Evolutionary conservation across 2,888 invertebrate genomes (phyloP).

Genomic region (Tenthredo mesomela): DNA sequence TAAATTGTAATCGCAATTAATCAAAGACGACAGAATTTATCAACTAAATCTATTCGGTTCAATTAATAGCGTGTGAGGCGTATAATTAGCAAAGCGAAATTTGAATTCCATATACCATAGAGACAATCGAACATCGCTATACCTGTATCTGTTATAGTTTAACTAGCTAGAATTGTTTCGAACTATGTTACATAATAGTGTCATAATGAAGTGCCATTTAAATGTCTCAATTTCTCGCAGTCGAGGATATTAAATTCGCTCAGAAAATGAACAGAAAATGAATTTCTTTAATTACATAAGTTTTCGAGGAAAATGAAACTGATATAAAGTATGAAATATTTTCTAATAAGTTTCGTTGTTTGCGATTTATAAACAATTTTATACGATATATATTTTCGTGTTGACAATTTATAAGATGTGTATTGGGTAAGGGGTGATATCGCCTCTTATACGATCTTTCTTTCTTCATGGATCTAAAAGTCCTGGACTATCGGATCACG

Average conservation of each 20-base stretch:
- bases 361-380: too few species aligned
- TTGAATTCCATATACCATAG: background rate
- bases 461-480: background rate
- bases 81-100: background rate
- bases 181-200: background rate
- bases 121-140: background rate
- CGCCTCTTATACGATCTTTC: too few species aligned
- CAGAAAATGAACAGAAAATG: background rate
- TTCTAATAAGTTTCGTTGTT: too few species aligned
- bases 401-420: too few species aligned
- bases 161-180: background rate
- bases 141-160: background rate
- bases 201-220: background rate
- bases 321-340: background rate
- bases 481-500: background rate
- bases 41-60: background rate
- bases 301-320: background rate
- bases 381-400: too few species aligned
- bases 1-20: background rate
- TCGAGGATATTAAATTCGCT: background rate
- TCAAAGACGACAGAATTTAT: conserved; percentile 2
- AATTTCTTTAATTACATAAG: background rate
- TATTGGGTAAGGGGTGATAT: too few species aligned
- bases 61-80: background rate
- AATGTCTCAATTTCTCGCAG: background rate